phyloP scores from a whole-genome alignment of 2,797 vertebrate species.

The Enteromius afrohamiltoni region DNA sequence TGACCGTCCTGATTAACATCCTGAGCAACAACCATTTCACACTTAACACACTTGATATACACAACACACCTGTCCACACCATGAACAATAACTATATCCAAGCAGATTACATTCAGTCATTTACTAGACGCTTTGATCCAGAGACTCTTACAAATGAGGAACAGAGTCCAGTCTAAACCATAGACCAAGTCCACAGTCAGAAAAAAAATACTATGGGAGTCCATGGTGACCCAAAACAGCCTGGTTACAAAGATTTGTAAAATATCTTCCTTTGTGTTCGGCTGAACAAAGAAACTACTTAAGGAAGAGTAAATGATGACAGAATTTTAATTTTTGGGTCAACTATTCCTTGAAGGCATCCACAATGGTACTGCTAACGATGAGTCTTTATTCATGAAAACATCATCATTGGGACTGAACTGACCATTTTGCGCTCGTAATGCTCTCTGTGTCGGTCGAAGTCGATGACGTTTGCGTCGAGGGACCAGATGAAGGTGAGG shows the following conservation, averaged over 20 bases:
- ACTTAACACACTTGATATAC: not conserved
- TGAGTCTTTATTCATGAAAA: not conserved
- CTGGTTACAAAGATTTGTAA: too few relatives aligned
- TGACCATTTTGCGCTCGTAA: constrained; percentile 87
- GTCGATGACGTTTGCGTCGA: constrained; percentile 88
- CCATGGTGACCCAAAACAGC: too few relatives aligned
- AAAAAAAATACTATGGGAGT: too few relatives aligned
- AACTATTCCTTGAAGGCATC: not conserved
- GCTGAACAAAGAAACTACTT: too few relatives aligned
- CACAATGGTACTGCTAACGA: not conserved
- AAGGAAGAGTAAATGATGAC: too few relatives aligned
- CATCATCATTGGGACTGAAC: constrained; percentile 46
- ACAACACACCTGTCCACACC: not conserved
- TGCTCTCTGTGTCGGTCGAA: constrained; percentile 85
- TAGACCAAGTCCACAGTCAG: too few relatives aligned
- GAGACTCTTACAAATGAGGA: too few relatives aligned
- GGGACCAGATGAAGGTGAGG: constrained; percentile 94
- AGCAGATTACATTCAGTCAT: too few relatives aligned
- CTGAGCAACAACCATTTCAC: not conserved
- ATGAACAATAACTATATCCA: not conserved
- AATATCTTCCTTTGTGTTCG: too few relatives aligned
- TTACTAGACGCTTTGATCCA: too few relatives aligned
- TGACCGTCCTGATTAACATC: constrained; percentile 54
- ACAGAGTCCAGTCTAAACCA: too few relatives aligned
- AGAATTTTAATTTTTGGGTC: too few relatives aligned